Evolutionary conservation across 2,888 invertebrate genomes (phyloP), one percentile per base, ranked within the genome.

Genomic region (Ganaspis brasiliensis): DNA sequence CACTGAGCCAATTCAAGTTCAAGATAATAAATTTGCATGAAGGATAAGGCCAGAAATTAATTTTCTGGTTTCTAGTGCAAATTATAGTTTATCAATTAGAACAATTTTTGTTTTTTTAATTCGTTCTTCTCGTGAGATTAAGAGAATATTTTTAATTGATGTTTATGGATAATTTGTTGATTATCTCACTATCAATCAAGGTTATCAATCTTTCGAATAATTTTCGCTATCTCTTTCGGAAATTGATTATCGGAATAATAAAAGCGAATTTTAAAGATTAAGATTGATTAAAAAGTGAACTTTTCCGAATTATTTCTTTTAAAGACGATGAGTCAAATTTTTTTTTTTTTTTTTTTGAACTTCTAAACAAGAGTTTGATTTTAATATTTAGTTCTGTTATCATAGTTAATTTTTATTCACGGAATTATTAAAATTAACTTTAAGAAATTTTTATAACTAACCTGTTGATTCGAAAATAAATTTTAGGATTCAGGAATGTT

Each of bases 131-230:
- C 21, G 21, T 19, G 24, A 61, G n/a, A 12, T 10, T 61, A 61
- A 31, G 24, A 10, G 9, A 61, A 61, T 37, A 26, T 61, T 61
- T 61, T 61, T 35, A 31, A 61, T 61, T 61, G 61, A 37, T 61
- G 35, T 61, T 37, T 31, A 61, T 61, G 26, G 35, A 61, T 35
- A 61, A 61, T 35, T 35, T 35, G 26, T 19, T 61, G 24, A 61
- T 26, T 24, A 19, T 16, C n/a, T 61, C n/a, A 31, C 9, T 52
- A 52, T 52, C 52, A 19, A 52, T 52, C 52, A 61, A 35, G 35
- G 35, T 61, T 61, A 35, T 61, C 35, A 61, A 61, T 61, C 61
- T 16, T n/a, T 61, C 61, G 26, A 31, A 61, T 61, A n/a, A 61
- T 61, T 61, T 61, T 61, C 61, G 21, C 2, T 61, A 61, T 26